Conservation (phyloP, 53 echinoderm and acorn worm genomes). For the Holothuria leucospilota region DNA sequence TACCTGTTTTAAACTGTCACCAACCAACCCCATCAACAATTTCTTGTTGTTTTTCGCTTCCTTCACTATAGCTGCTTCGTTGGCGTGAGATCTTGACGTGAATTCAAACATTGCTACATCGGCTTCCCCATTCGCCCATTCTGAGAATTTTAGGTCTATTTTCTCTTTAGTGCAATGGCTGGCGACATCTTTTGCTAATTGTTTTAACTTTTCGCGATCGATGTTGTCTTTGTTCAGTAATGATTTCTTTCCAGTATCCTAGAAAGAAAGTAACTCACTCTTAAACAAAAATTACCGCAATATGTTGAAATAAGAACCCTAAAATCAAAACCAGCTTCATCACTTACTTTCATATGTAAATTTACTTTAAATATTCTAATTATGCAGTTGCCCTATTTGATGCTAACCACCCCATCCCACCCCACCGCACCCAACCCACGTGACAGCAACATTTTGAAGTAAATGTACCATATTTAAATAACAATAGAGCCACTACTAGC, state of each 20-base stretch:
- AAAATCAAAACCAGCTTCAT: no score
- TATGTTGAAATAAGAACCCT: no score
- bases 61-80: constrained; percentile 16
- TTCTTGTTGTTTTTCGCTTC: constrained; percentile 4
- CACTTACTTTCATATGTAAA: no score
- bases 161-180: neutral
- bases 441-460: no score
- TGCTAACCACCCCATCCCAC: no score
- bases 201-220: constrained; percentile 8
- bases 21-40: constrained; percentile 17
- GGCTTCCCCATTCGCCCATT: neutral
- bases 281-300: no score
- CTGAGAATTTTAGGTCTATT: neutral
- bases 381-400: no score
- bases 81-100: constrained; percentile 29
- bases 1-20: constrained; percentile 42
- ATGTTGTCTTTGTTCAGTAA: constrained; percentile 16
- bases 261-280: no score
- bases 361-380: no score
- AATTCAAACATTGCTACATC: constrained; percentile 38
- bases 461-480: no score
- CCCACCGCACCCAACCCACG: no score
- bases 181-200: constrained; percentile 15
- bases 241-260: constrained; percentile 1
- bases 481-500: no score